Base-by-base conservation (phyloP, 2,113 vertebrate genomes). In the Archilochus colubris region DNA sequence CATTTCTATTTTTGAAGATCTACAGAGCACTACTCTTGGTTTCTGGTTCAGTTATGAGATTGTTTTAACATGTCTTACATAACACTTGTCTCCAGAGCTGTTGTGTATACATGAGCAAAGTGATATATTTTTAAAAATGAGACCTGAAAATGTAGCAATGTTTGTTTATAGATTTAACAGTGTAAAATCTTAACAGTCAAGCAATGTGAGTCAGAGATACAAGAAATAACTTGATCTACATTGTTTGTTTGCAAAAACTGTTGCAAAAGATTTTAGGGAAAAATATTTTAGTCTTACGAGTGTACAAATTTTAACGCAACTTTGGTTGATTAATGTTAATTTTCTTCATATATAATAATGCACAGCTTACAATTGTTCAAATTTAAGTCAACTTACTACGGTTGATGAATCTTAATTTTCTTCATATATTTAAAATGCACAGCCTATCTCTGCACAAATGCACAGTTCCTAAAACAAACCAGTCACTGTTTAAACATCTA, bases 401-500 rank as follows among this genome's bases (percentile, higher is more conserved):
- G 23, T 62, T 0, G 1, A 46, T 76, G 82, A 82, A 64, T 86
- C 79, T 83, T 78, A 38, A 40, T 88, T 95, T 79, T 88, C 69
- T 54, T 86, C 77, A 66, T 50, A 62, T 80, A 70, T 12, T 9
- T 95, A 79, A 86, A 96, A 82, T 44, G 11, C 66, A 93, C 57
- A 75, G 57, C 74, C 62, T 38, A 57, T 79, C 85, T 95, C 83
- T 91, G 66, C 91, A 92, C 77, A 97, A 96, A 94, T 74, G n/a
- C n/a, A 78, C 69, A 91, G 68, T 94, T 94, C 90, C 62, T 87
- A 93, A 95, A 95, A 97, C 96, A 97, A 95, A 88, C 89, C 81
- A 68, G 95, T 97, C 96, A 97, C 95, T 97, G 97, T 97, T 98
- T 96, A 96, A 96, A 97, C 94, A 95, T 84, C 91, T 88, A 74